phyloP scores from a whole-genome alignment of 2,113 vertebrate species.

The Cololabis saira region DNA sequence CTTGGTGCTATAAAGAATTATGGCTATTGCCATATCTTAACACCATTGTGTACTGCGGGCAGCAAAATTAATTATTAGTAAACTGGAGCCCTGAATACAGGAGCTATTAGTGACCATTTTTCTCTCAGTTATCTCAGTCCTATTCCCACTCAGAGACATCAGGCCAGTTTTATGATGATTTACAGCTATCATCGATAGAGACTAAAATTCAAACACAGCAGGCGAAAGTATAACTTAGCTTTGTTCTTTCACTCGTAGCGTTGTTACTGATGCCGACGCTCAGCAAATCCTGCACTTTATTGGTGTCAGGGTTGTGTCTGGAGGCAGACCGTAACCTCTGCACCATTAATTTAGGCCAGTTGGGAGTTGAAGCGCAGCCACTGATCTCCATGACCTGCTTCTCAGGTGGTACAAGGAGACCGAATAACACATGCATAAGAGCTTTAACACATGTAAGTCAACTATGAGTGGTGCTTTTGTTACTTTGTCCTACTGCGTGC shows the following conservation, averaged over 20 bases:
- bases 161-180: slow-evolving; percentile 49
- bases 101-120: slow-evolving; percentile 68
- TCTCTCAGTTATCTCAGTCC: slow-evolving; percentile 59
- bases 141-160: slow-evolving; percentile 46
- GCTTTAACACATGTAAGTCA: slow-evolving; percentile 74
- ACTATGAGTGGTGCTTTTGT: slow-evolving; percentile 49
- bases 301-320: slow-evolving; percentile 59
- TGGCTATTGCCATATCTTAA: slow-evolving; percentile 75
- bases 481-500: slow-evolving; percentile 58
- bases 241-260: slow-evolving; percentile 49
- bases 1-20: slow-evolving; percentile 78
- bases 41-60: slow-evolving; percentile 58
- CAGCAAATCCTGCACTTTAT: slow-evolving; percentile 52
- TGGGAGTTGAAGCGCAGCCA: slow-evolving; percentile 45
- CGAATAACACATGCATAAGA: slow-evolving; percentile 59
- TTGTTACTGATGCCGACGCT: slow-evolving; percentile 40
- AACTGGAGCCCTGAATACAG: slow-evolving; percentile 66
- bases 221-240: slow-evolving; percentile 11
- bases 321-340: slow-evolving; percentile 47
- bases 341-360: slow-evolving; percentile 56
- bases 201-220: slow-evolving; percentile 21
- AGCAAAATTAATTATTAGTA: slow-evolving; percentile 73
- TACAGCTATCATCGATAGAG: slow-evolving; percentile 37
- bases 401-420: slow-evolving; percentile 54
- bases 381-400: slow-evolving; percentile 63